These are phyloP conservation scores for Paramisgurnus dabryanus DNA, from an alignment of 2,113 vertebrate genomes.

Conservation along the genomic window DNA sequence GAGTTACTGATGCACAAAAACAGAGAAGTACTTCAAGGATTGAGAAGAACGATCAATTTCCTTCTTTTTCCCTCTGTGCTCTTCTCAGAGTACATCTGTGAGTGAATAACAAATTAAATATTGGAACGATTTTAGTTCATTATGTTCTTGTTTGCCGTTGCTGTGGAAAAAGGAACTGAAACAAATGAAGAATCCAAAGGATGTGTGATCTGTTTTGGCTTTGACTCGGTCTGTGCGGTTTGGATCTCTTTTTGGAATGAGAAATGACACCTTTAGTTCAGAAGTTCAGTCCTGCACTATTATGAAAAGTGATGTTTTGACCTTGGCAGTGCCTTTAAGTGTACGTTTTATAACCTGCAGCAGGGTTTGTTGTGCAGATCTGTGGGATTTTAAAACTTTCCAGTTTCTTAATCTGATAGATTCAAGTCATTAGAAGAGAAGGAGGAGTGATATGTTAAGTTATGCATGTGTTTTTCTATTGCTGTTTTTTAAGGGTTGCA, in stretches of 20 bases:
- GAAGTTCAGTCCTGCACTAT: slow-evolving; percentile 3
- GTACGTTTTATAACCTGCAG: slow-evolving; percentile 4
- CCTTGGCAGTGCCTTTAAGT: slow-evolving; percentile 1
- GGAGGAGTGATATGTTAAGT: too few species aligned
- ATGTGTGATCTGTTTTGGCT: slow-evolving; percentile 12
- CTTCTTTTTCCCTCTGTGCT: slow-evolving; percentile 8
- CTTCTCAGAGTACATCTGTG: slow-evolving; percentile 35
- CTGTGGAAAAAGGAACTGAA: slow-evolving; percentile 60
- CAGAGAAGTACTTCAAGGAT: slow-evolving; percentile 14
- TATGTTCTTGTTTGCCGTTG: slow-evolving; percentile 66
- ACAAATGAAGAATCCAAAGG: slow-evolving; percentile 47
- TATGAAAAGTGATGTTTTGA: not conserved
- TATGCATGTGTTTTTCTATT: too few species aligned
- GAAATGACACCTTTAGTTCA: slow-evolving; percentile 8
- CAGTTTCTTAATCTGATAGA: too few species aligned
- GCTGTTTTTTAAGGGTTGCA: too few species aligned
- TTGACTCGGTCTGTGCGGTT: not conserved
- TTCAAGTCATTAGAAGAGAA: too few species aligned
- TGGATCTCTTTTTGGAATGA: slow-evolving; percentile 6
- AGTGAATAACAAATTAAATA: slow-evolving; percentile 21
- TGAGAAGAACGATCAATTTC: not conserved
- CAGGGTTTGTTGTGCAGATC: not conserved
- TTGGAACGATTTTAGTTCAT: slow-evolving; percentile 54
- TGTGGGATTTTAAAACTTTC: too few species aligned
- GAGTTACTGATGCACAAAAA: not conserved